These are phyloP conservation scores for Potamilus streckersoni DNA, from an alignment of 1,140 invertebrate species.

Conservation along the genomic window DNA sequence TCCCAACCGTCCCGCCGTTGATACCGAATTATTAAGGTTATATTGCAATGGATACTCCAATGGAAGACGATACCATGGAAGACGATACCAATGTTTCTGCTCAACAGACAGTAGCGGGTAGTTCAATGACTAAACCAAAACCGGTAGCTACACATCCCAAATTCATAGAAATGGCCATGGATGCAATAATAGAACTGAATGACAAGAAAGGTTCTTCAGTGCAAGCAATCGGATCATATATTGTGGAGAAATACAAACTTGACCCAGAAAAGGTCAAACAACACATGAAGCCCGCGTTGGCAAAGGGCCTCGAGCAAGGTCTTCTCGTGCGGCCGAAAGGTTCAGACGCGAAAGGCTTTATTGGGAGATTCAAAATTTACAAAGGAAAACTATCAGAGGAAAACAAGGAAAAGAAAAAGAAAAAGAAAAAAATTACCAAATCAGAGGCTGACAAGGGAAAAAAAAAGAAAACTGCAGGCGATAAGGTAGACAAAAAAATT, in stretches of 20 bases:
- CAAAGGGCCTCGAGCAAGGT: constrained; percentile 21
- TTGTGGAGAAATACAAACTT: constrained; percentile 18
- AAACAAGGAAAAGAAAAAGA: constrained; percentile 24
- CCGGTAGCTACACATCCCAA: constrained; percentile 22
- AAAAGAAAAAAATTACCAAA: constrained; percentile 6
- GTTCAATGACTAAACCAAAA: not conserved
- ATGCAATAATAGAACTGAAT: constrained; percentile 15
- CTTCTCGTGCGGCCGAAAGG: constrained; percentile 19
- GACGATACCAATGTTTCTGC: too few species aligned
- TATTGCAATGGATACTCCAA: too few species aligned
- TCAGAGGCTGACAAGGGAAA: not conserved
- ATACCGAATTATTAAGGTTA: too few species aligned
- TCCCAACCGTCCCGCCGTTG: too few species aligned
- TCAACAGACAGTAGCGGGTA: too few species aligned
- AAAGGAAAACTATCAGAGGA: constrained; percentile 16
- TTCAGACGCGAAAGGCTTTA: constrained; percentile 29
- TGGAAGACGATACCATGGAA: too few species aligned
- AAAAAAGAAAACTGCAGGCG: too few species aligned
- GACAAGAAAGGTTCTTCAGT: constrained; percentile 21
- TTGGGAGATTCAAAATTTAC: constrained; percentile 20
- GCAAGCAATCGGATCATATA: constrained; percentile 14
- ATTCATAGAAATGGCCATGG: constrained; percentile 25
- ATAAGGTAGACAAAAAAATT: too few species aligned
- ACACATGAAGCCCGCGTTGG: constrained; percentile 26
- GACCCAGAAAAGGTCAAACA: constrained; percentile 11